Evolutionary conservation across 2,113 vertebrate genomes (phyloP), one percentile per base, ranked within the genome.

Genomic region (Apeltes quadracus): DNA sequence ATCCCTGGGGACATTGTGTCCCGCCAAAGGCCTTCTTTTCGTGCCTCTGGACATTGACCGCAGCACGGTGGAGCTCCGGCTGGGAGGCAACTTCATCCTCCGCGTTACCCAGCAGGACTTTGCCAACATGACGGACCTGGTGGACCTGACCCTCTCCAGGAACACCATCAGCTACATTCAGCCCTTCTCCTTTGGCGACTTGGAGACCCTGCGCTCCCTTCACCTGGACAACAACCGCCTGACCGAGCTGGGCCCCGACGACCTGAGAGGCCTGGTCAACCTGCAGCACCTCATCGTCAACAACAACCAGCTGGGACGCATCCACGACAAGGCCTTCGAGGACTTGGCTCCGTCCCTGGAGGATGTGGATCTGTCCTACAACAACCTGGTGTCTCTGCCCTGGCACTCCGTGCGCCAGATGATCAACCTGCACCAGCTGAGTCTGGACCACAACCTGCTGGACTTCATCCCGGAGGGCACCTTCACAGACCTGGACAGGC

Each of bases 161-260:
- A 98, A 98, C 81, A 98, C 96, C 61, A 96, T 98, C 84, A 95
- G 95, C 81, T 95, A 95, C 85, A 97, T 98, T 77, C 96, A 98
- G 84, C 96, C 97, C 51, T 97, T 95, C 84, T 95, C 96, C 38
- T 98, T 98, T 62, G 88, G 94, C 0, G 97, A 98, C 83, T 90
- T 98, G 11, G 96, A 98, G 90, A 97, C 95, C 25, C 94, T 98
- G 56, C 95, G 96, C 0, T 97, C 96, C 1, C 92, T 98, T 75
- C 97, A 97, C 66, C 83, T 98, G 23, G 97, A 98, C 79, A 96
- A 95, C 90, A 98, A 98, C 87, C 93, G 96, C 27, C 78, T 98
- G 50, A 93, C 92, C 44, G 94, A 94, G 84, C 91, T 98, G 1
- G 96, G 96, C 23, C 94, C 95, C 7, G 94, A 98, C 77, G 95